Evolutionary conservation across 2,888 invertebrate genomes (phyloP), one percentile per base, ranked within the genome.

Genomic region (Eilema caniola): DNA sequence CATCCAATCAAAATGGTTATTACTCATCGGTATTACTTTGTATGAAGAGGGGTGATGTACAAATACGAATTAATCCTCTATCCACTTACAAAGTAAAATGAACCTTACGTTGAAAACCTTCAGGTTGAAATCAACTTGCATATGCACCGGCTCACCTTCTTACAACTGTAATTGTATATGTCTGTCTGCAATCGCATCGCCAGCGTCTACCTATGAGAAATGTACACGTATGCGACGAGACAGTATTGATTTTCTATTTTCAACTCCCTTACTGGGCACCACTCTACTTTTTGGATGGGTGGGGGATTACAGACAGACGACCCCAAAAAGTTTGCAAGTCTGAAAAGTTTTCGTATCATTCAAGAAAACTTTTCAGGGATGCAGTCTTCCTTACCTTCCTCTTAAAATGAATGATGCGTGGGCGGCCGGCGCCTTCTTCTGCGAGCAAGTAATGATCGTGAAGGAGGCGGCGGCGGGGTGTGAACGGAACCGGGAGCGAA

Each of bases 231-330:
- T 47, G 10, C 20, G 28, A 28, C 20, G n/a, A 24, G 47, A 41
- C 33, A 47, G 61, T 79, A 77, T 73, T 61, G 75, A 77, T 77
- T 72, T 77, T 64, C 28, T 69, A 70, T 71, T 67, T 67, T 62
- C 53, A 2, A 65, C 20, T 16, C 53, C 7, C 47, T 20, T 20
- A 47, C 20, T 47, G 41, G 16, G 41, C 14, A 41, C 3, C 41
- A 41, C 16, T 16, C 16, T 20, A 41, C 20, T 1, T 14, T 8
- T 16, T 47, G 53, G 10, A 47, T 47, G 20, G 53, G 53, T 20
- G n/a, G 53, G 47, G 47, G 12, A 1, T 11, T 11, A 14, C 14
- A 37, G 37, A 37, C 14, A 37, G 37, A 37, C 37, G 33, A 33
- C 37, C 11, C 14, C 41, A 41, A 16, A 41, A 16, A 41, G 41